Percentiles rank a stretch among this genome's conserved stretches.
phyloP scores from a whole-genome alignment of 2,113 vertebrate species.

The Plecturocebus donacophilus region DNA sequence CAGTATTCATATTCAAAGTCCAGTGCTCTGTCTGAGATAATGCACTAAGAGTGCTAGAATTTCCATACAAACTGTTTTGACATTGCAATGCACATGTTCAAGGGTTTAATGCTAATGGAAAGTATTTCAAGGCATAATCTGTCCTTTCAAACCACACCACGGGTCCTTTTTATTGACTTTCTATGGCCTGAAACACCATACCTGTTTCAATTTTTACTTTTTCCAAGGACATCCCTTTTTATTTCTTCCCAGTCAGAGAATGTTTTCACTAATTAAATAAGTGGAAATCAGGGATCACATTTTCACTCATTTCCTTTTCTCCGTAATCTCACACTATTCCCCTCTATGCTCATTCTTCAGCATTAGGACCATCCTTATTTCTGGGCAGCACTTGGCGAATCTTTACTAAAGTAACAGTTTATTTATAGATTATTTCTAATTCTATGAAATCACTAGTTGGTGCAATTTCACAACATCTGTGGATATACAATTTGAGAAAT shows the following conservation, averaged over 20 bases:
- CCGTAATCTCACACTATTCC: background rate
- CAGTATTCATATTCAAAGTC: background rate
- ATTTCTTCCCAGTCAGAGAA: slow-evolving; percentile 6
- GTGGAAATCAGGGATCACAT: background rate
- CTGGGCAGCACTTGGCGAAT: background rate
- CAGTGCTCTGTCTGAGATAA: background rate
- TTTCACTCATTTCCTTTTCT: background rate
- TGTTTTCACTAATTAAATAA: background rate
- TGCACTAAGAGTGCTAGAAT: background rate
- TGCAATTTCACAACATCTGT: background rate
- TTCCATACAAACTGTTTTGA: background rate
- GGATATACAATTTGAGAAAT: background rate
- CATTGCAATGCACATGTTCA: background rate
- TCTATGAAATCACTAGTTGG: background rate
- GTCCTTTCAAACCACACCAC: background rate
- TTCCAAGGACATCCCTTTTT: background rate
- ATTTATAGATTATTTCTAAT: background rate
- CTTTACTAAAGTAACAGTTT: background rate
- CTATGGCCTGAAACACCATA: background rate
- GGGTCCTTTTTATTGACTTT: background rate
- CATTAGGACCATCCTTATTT: background rate
- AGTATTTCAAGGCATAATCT: background rate
- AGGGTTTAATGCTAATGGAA: slow-evolving; percentile 23
- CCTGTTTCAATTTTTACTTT: slow-evolving; percentile 4
- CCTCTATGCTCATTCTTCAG: background rate